Percentiles rank a stretch among this genome's conserved stretches.
phyloP scores from a whole-genome alignment of 2,888 invertebrate species.

The Portevinia maculata region DNA sequence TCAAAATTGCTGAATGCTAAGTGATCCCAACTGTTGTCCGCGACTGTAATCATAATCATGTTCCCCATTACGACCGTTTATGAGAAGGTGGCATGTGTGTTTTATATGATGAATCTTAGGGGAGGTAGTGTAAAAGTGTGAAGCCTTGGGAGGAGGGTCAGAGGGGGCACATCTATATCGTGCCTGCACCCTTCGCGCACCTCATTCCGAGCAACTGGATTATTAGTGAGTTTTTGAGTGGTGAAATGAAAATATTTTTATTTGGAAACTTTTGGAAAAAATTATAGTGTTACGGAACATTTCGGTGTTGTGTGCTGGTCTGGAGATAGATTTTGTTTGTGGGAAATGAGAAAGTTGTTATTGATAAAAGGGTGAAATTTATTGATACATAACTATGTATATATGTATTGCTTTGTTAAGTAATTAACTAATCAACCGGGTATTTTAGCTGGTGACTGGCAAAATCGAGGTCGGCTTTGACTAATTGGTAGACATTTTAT shows the following conservation, averaged over 20 bases:
- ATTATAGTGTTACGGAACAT: constrained; percentile 35
- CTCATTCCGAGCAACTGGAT: neutral
- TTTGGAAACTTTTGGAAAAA: constrained; percentile 40
- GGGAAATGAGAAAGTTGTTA: neutral
- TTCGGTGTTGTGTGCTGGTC: constrained; percentile 4
- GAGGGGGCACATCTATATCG: too few relatives aligned
- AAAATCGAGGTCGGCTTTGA: neutral
- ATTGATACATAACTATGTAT: neutral
- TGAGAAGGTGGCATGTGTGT: too few relatives aligned
- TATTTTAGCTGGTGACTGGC: neutral
- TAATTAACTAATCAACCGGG: constrained; percentile 30
- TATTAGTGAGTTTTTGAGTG: constrained; percentile 28
- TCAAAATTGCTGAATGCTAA: too few relatives aligned
- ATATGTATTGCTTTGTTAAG: constrained; percentile 1
- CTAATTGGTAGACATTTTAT: neutral
- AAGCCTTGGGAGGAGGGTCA: too few relatives aligned
- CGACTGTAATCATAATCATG: too few relatives aligned
- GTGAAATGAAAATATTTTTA: constrained; percentile 24
- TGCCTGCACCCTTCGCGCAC: neutral
- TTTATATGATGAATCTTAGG: too few relatives aligned
- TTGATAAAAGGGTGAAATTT: neutral
- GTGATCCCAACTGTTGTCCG: too few relatives aligned
- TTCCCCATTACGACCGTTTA: too few relatives aligned
- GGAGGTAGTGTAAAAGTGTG: too few relatives aligned
- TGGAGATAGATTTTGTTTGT: neutral